Evolutionary conservation across 2,888 invertebrate genomes (phyloP), one percentile per base, ranked within the genome.

Genomic region (Calliopum simillimum): DNA sequence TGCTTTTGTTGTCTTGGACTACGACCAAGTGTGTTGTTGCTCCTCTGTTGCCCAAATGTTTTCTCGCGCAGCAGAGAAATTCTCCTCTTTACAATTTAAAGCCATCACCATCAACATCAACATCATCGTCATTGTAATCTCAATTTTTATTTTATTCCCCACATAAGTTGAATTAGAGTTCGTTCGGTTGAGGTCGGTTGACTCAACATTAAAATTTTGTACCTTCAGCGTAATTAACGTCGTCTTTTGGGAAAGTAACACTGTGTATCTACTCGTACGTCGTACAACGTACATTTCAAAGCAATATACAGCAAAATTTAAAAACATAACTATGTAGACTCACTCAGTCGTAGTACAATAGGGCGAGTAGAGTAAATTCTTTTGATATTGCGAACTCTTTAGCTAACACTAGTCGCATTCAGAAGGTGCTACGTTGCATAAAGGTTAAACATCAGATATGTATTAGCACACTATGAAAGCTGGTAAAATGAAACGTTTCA

Each of bases 241-340:
- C 51, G 16, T 33, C 56, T 56, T 67, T 47, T 41, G 59, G 46
- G 58, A 67, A 67, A 58, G 58, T 67, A 8, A 67, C 41, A 47
- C n/a, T 11, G 23, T 33, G 58, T 65, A 66, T 47, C 19, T 16
- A 12, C 51, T 19, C 51, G 8, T 16, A 51, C 51, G 65, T 64
- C 51, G 65, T 64, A 58, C 51, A 58, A 65, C 53, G 46, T 23
- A 47, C 61, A 59, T 16, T 51, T 47, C 71, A 72, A 66, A 69
- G 56, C 74, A 71, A 58, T 70, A 71, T n/a, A 33, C 66, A 51
- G 53, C 65, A 55, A 65, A n/a, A n/a, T n/a, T n/a, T n/a, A n/a
- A n/a, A n/a, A n/a, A n/a, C n/a, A n/a, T n/a, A n/a, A n/a, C n/a
- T n/a, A n/a, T n/a, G n/a, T n/a, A n/a, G n/a, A n/a, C n/a, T n/a